These are phyloP conservation scores for Hemichromis elongatus DNA, from an alignment of 2,113 vertebrate genomes.

Conservation along the genomic window DNA sequence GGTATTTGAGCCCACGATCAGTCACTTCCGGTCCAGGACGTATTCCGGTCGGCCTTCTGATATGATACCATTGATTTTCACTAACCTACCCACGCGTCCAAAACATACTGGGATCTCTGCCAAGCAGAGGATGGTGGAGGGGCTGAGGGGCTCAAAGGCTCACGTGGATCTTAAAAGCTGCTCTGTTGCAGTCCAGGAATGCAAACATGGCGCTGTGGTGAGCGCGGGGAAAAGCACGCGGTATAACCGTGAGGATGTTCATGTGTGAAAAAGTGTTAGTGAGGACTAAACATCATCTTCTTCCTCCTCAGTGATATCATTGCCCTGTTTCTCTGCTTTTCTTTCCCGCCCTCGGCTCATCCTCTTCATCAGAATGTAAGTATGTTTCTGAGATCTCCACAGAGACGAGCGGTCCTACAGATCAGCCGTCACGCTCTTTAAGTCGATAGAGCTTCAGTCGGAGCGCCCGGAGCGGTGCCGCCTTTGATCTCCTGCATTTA, in stretches of 20 bases:
- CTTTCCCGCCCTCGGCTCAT: neutral
- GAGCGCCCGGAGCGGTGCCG: neutral
- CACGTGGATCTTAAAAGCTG: neutral
- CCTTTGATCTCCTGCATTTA: slow-evolving; percentile 1
- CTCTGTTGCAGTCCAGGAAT: neutral
- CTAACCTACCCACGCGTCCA: neutral
- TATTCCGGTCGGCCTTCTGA: neutral
- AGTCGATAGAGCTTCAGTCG: neutral
- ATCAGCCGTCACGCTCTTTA: slow-evolving; percentile 56
- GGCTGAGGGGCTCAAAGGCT: too few relatives aligned
- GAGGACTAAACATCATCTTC: neutral
- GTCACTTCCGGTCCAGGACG: accelerated
- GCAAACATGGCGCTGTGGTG: neutral
- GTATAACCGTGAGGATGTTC: neutral
- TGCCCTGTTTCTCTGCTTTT: neutral
- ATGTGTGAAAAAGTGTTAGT: neutral
- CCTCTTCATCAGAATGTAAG: slow-evolving; percentile 48
- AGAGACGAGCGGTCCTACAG: slow-evolving; percentile 16
- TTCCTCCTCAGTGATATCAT: neutral
- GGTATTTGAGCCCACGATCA: neutral
- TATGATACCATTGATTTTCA: neutral
- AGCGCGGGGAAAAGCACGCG: neutral
- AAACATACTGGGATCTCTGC: neutral
- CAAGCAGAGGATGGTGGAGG: neutral
- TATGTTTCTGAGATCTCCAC: slow-evolving; percentile 78